Evolutionary conservation across 2,888 invertebrate genomes (phyloP), one percentile per base, ranked within the genome.

Genomic region (Himalopsyche kuldschensis): DNA sequence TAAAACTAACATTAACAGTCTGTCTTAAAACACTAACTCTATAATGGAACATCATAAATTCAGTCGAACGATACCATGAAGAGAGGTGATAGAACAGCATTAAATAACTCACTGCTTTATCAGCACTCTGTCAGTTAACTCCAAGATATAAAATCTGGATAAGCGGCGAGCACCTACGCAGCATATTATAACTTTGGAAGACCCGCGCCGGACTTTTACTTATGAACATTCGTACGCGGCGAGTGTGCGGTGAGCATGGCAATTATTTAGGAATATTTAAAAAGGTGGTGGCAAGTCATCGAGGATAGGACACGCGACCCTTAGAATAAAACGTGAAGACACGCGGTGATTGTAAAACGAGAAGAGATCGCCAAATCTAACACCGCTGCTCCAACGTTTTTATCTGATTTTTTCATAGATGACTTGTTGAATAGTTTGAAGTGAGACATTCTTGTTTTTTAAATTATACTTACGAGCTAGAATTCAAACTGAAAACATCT

Each of bases 201-300:
- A 55, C 55, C 20, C 55, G 30, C 31, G 75, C 75, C 55, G 55
- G 75, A 81, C 84, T 84, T 84, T 84, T 84, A 84, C 84, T 84
- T 81, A 81, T 82, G 82, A 81, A 81, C 75, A 81, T 48, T 81
- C 48, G 76, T 81, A 24, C 27, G 55, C 41, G 55, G 32, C 48
- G 80, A 47, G 75, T 63, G 82, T 63, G 84, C 55, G 81, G 55
- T 17, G 47, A 24, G 84, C 84, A 84, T 84, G 79, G 41, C 81
- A 84, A 84, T 79, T 46, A 46, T 35, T 48, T 15, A 63, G 75
- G 75, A 55, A 31, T 75, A 81, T 81, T 47, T 30, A 76, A 31
- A 75, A 32, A 76, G 75, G 31, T 46, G 47, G 35, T 11, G 24
- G 78, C n/a, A 41, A 24, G 41, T 11, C 63, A 32, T 24, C n/a